Conservation (phyloP, 2,113 vertebrate genomes). For the Tinamus guttatus region DNA sequence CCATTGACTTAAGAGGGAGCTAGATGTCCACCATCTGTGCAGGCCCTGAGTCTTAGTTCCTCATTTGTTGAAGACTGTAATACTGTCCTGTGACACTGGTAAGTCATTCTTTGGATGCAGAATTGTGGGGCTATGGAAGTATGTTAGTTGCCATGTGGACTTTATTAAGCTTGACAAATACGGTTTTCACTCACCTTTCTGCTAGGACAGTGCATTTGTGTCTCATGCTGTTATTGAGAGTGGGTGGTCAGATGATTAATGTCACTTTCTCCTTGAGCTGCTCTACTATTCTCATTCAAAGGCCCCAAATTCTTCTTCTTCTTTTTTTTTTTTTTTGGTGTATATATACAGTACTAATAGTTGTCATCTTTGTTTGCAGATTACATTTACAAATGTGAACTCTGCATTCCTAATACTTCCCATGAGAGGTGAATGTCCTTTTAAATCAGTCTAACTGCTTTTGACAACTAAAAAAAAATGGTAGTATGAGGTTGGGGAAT, state of each 20-base stretch:
- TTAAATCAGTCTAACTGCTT: background rate
- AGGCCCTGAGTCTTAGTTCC: background rate
- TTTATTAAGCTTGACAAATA: background rate
- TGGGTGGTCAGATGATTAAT: background rate
- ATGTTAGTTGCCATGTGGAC: background rate
- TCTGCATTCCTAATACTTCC: background rate
- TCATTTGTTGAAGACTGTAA: background rate
- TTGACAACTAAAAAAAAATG: background rate
- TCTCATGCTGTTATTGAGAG: background rate
- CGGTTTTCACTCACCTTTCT: background rate
- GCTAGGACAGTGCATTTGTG: background rate
- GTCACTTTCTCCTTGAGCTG: background rate
- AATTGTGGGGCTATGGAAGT: background rate
- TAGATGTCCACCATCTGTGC: background rate
- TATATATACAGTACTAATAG: background rate
- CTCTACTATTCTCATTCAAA: background rate
- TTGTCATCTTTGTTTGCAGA: background rate
- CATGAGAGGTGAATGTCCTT: background rate
- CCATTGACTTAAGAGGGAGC: background rate
- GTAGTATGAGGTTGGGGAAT: background rate
- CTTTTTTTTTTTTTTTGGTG: background rate
- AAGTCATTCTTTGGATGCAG: background rate
- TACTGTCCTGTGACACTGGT: background rate
- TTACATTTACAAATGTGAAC: background rate
- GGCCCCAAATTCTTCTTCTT: background rate